Percentiles rank a stretch among this genome's conserved stretches.
Conservation (phyloP, 2,113 vertebrate genomes). For the Furnarius figulus region DNA sequence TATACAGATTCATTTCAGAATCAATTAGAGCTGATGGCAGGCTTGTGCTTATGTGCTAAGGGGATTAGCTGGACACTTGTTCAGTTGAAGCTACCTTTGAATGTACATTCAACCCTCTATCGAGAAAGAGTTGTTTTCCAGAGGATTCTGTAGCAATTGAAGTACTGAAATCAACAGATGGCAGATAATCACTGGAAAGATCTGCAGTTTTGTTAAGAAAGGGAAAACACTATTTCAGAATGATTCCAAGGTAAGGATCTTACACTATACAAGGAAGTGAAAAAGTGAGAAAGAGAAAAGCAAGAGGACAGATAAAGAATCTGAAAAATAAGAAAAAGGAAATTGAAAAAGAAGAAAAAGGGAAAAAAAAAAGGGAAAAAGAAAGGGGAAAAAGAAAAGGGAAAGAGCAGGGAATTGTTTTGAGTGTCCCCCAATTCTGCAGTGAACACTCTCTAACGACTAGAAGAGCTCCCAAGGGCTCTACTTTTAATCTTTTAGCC, state of each 20-base stretch:
- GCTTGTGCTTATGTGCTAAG: constrained; percentile 82
- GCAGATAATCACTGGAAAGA: constrained; percentile 74
- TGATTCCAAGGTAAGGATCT: background rate
- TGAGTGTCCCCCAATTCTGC: background rate
- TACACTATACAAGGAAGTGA: background rate
- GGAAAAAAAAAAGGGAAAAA: rapidly evolving
- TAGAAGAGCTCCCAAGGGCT: background rate
- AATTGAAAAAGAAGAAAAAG: rapidly evolving
- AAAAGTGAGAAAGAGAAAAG: background rate
- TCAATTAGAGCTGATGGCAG: constrained; percentile 90
- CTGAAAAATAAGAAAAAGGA: rapidly evolving
- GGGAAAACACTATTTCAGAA: constrained; percentile 27
- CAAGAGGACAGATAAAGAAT: rapidly evolving
- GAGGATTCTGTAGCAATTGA: constrained; percentile 73
- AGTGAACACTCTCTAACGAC: background rate
- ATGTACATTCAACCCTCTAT: constrained; percentile 72
- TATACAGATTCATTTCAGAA: constrained; percentile 88
- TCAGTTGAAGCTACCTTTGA: constrained; percentile 78
- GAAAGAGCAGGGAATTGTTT: rapidly evolving
- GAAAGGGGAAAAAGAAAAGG: rapidly evolving
- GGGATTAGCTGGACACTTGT: constrained; percentile 86
- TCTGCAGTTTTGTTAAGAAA: constrained; percentile 63
- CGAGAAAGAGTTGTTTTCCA: constrained; percentile 76
- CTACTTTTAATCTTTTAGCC: background rate
- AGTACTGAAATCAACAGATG: constrained; percentile 84